Evolutionary conservation across 2,888 invertebrate species (phyloP), one percentile per base, ranked within the genome.

Genomic region (Nephrotoma flavescens): DNA sequence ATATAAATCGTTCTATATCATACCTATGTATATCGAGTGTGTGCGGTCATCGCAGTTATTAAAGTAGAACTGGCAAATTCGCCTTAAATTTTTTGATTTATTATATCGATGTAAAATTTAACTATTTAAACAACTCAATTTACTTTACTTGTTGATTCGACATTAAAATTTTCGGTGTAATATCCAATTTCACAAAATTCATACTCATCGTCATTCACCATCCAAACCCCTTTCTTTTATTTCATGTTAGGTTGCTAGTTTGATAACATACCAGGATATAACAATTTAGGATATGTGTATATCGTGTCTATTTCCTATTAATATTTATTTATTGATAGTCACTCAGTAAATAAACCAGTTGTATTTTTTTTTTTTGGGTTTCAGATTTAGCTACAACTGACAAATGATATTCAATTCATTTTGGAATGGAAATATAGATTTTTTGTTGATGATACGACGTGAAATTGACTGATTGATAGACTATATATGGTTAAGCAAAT

Each of bases 331-430:
- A 42, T 84, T 41, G 42, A 84, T 71, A 71, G 71, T 71, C 71
- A 71, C 71, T 71, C 71, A 31, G 7, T 71, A 71, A 7, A 31
- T 52, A 71, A 15, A 52, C 31, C 71, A 42, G 84, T 41, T 84
- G n/a, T 42, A 83, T 83, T 83, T 83, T 19, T 83, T 83, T 83
- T 83, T 15, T 42, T 84, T 84, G 2, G 41, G 84, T 84, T 84
- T 42, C 84, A 84, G 42, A 84, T 42, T 42, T 84, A 71, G 31
- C 31, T 71, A 71, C 71, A 31, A 42, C 19, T 84, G 84, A 84
- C 42, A 84, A 84, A 84, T 84, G 84, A 84, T 84, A 83, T 84
- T 84, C 84, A 84, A 84, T 84, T 71, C 71, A 71, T 71, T 71
- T 71, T 71, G 71, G 31, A 71, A 84, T 84, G 84, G n/a, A 42